phyloP scores from a whole-genome alignment of 2,888 invertebrate genomes.

The Chloromyia formosa region DNA sequence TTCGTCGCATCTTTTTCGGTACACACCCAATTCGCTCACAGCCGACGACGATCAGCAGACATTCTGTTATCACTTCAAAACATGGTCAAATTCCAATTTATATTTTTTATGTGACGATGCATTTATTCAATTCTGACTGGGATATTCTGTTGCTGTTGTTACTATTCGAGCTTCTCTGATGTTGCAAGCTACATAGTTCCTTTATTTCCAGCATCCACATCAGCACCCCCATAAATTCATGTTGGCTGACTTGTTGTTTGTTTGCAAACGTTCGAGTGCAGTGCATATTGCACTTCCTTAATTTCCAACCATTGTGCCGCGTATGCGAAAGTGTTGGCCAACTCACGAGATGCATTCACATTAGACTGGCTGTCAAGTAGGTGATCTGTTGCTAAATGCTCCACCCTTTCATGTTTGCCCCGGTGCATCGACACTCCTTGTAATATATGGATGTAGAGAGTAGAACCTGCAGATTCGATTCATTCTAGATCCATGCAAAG shows the following conservation, averaged over 20 bases:
- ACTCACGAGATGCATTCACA: conserved; percentile 6
- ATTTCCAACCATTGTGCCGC: conserved; percentile 6
- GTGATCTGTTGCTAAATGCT: not conserved
- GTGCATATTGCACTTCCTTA: conserved; percentile 32
- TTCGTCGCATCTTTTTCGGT: not conserved
- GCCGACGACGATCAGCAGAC: not conserved
- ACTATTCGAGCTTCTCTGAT: not conserved
- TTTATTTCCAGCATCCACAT: conserved; percentile 11
- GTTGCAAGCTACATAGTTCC: not conserved
- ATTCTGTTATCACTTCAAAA: not conserved
- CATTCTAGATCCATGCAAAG: not conserved
- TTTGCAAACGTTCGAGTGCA: conserved; percentile 4
- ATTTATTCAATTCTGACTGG: not conserved
- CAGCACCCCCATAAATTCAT: conserved; percentile 34
- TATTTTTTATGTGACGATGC: not conserved
- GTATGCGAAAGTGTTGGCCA: conserved; percentile 26
- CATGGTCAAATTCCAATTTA: conserved; percentile 17
- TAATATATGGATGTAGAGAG: too few relatives aligned
- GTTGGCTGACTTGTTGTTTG: conserved; percentile 35
- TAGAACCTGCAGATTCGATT: too few relatives aligned
- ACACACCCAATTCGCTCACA: not conserved
- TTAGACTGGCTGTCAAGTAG: too few relatives aligned
- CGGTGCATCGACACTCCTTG: too few relatives aligned
- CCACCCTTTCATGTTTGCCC: too few relatives aligned
- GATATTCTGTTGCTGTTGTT: not conserved